Percentiles rank a stretch among this genome's conserved stretches.
phyloP scores from a whole-genome alignment of 2,113 vertebrate genomes.

The Heteronetta atricapilla region DNA sequence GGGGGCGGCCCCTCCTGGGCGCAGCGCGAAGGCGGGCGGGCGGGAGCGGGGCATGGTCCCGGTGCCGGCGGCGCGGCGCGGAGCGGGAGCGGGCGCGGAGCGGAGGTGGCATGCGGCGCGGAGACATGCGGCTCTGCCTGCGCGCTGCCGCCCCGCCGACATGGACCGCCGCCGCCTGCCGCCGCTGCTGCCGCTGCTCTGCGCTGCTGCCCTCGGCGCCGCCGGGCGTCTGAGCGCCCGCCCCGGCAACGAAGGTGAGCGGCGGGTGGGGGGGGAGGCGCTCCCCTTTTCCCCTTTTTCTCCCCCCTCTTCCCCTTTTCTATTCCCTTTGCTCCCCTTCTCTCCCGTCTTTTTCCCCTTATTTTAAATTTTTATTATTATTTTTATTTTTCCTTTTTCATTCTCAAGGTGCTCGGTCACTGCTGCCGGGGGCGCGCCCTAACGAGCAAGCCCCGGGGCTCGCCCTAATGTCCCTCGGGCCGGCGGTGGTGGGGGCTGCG shows the following conservation, averaged over 20 bases:
- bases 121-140: constrained; percentile 89
- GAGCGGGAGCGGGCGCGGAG: constrained; percentile 57
- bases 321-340: too few species aligned
- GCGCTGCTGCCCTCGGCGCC: constrained; percentile 54
- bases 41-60: not conserved
- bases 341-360: too few species aligned
- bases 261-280: not conserved
- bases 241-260: constrained; percentile 93
- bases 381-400: too few species aligned
- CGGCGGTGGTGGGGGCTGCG: too few species aligned
- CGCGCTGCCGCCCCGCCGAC: constrained; percentile 87
- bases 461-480: too few species aligned
- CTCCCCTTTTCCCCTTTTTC: not conserved
- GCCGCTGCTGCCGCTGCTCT: constrained; percentile 66
- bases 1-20: constrained; percentile 77
- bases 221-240: constrained; percentile 76
- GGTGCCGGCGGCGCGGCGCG: not conserved
- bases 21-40: not conserved
- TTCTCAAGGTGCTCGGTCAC: too few species aligned
- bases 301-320: not conserved
- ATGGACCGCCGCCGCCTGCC: constrained; percentile 88
- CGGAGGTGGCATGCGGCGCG: constrained; percentile 87
- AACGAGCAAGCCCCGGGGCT: too few species aligned
- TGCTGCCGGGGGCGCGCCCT: too few species aligned
- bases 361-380: too few species aligned